Conservation (phyloP, 2,113 vertebrate species). For the Hemibates koningsi region DNA sequence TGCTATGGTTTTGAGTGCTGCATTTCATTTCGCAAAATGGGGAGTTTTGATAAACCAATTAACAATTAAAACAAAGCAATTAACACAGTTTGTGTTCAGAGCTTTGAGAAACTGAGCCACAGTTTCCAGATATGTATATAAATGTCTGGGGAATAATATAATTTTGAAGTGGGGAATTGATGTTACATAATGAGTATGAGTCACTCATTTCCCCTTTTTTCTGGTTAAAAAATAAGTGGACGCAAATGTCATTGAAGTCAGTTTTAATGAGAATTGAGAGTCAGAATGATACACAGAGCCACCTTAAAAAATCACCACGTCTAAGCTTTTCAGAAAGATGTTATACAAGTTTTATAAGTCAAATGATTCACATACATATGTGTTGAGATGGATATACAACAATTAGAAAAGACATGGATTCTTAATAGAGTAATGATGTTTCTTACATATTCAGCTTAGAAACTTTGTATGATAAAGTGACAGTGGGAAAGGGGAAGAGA, state of each 20-base stretch:
- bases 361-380: slow-evolving; percentile 39
- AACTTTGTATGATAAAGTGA: neutral
- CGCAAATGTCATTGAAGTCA: neutral
- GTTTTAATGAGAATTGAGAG: slow-evolving; percentile 35
- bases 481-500: neutral
- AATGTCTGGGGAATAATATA: neutral
- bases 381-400: slow-evolving; percentile 26
- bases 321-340: slow-evolving; percentile 35
- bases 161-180: neutral
- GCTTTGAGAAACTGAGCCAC: neutral
- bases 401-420: neutral
- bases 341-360: slow-evolving; percentile 4
- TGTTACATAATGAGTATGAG: neutral
- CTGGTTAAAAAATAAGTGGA: neutral
- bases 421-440: neutral
- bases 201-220: neutral
- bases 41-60: neutral
- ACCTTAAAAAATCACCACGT: neutral
- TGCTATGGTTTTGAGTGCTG: neutral
- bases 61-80: neutral
- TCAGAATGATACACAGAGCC: slow-evolving; percentile 30
- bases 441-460: neutral
- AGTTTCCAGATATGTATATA: neutral
- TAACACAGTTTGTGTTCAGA: neutral
- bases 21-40: neutral